Evolutionary conservation across 2,888 invertebrate genomes (phyloP), one percentile per base, ranked within the genome.

Genomic region (Eudasyphora cyanicolor): DNA sequence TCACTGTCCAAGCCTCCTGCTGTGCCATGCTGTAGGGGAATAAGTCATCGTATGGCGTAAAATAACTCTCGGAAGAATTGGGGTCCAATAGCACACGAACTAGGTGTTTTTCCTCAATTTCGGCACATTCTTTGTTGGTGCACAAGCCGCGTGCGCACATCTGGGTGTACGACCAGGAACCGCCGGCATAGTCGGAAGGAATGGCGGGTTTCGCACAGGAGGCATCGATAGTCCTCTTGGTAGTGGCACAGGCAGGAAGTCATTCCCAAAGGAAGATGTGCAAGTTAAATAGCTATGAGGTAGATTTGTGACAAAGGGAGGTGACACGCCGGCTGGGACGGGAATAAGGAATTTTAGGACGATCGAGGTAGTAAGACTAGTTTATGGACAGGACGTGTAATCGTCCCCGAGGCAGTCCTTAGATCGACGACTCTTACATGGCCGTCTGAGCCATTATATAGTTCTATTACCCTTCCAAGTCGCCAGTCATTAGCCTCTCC

Each of bases 401-500:
- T 70, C 0, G 21, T 10, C 8, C 69, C 76, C 2, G 19, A 67
- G 19, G 57, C 45, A 0, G 69, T 69, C 27, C 21, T 69, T 7
- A 76, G 14, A 0, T 69, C 69, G 0, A 57, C 69, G 0, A 76
- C 69, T 0, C 69, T 51, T 6, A 76, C 75, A 0, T n/a, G 69
- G 4, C 21, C 10, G 42, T 82, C 82, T 1, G 51, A 10, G 1
- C 84, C 84, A 0, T 0, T 12, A 32, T 80, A 69, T 6, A 79
- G 35, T 10, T 79, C 69, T 10, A 78, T 3, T 0, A 83, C 77
- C 0, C 84, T 21, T 10, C 84, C 82, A 8, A 85, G 19, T 10
- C 74, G 62, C 80, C 78, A 80, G 21, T 83, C 77, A 5, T 79
- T 80, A 0, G 57, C 60, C n/a, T n/a, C n/a, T n/a, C n/a, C n/a